Evolutionary conservation across 2,113 vertebrate species (phyloP).

Genomic region (Taurulus bubalis): DNA sequence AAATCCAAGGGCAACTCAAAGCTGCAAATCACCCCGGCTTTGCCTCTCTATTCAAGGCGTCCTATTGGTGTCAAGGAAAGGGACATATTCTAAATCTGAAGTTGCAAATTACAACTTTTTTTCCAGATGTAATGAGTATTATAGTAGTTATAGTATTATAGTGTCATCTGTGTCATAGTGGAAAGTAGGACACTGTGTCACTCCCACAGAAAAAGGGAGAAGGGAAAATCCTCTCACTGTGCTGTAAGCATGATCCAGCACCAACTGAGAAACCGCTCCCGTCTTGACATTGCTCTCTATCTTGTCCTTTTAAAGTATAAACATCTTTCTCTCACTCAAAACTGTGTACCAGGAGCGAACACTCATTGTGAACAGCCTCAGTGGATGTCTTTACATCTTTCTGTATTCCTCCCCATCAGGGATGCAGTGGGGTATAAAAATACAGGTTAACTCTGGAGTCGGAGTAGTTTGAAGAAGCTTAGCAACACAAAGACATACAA

Average conservation of each 20-base stretch:
- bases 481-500: slow-evolving; percentile 15
- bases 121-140: slow-evolving; percentile 31
- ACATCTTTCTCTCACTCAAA: slow-evolving; percentile 23
- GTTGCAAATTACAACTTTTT: slow-evolving; percentile 58
- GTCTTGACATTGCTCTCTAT: slow-evolving; percentile 31
- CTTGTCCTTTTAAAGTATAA: slow-evolving; percentile 38
- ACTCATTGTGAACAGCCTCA: neutral
- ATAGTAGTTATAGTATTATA: slow-evolving; percentile 46
- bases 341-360: slow-evolving; percentile 7
- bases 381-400: slow-evolving; percentile 8
- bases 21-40: slow-evolving; percentile 66
- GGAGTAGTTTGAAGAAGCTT: slow-evolving; percentile 9
- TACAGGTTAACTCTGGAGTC: neutral
- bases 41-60: slow-evolving; percentile 36
- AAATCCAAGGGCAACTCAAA: slow-evolving; percentile 74
- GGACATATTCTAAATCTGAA: slow-evolving; percentile 63
- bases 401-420: neutral
- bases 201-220: slow-evolving; percentile 41
- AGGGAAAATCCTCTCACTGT: slow-evolving; percentile 51
- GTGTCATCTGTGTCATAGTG: slow-evolving; percentile 58
- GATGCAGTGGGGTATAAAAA: neutral
- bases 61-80: slow-evolving; percentile 45
- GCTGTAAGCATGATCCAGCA: slow-evolving; percentile 45
- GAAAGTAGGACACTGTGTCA: slow-evolving; percentile 77
- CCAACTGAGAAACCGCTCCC: slow-evolving; percentile 19